Evolutionary conservation across 2,888 invertebrate genomes (phyloP).

Genomic region (Mantis religiosa): DNA sequence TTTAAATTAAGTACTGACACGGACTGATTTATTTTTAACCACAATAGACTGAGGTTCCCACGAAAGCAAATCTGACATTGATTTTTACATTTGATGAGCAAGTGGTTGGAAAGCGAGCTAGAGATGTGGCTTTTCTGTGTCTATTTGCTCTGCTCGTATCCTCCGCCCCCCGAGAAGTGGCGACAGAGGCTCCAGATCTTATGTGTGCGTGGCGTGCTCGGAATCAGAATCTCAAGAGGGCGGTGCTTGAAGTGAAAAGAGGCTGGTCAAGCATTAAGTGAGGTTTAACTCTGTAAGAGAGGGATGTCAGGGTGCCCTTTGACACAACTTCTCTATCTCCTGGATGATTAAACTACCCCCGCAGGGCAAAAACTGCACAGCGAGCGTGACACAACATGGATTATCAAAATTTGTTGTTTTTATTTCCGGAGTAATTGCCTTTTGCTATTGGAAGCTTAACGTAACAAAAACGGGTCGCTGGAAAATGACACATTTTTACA

Average conservation of each 20-base stretch:
- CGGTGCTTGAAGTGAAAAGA: background rate
- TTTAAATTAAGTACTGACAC: too few species aligned
- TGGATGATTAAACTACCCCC: background rate
- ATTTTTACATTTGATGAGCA: background rate
- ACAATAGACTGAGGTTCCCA: background rate
- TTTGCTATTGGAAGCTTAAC: too few species aligned
- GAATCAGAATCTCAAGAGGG: background rate
- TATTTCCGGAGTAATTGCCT: too few species aligned
- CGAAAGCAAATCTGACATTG: background rate
- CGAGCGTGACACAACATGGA: too few species aligned
- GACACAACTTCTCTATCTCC: background rate
- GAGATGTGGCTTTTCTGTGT: background rate
- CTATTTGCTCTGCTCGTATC: background rate
- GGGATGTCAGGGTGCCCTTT: background rate
- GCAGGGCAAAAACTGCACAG: too few species aligned
- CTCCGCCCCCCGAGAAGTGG: background rate
- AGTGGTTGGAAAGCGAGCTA: background rate
- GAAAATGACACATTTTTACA: too few species aligned
- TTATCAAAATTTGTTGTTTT: too few species aligned
- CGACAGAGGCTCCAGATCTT: background rate
- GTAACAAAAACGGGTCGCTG: too few species aligned
- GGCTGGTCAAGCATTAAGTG: background rate
- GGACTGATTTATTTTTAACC: too few species aligned
- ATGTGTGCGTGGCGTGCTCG: background rate
- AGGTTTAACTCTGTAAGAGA: background rate